A percentile compares a stretch with the other conserved stretches of the same genome.
Evolutionary conservation across 2,113 vertebrate genomes (phyloP).

Genomic region (Oxygymnocypris stewartii): DNA sequence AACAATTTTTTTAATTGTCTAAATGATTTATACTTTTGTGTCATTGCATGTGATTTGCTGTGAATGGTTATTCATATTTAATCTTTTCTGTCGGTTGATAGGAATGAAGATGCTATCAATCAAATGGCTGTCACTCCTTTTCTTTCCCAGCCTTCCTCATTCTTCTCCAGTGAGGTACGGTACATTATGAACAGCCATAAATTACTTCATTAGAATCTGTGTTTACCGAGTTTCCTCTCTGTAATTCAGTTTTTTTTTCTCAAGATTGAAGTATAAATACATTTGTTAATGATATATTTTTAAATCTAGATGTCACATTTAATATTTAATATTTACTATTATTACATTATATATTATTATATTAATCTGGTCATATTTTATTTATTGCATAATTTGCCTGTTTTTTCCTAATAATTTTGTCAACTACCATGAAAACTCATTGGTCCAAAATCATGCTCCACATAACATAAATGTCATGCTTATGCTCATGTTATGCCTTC

Average conservation of each 20-base stretch:
- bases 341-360: too few species aligned
- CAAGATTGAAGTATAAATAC: background rate
- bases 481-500: background rate
- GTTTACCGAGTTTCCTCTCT: background rate
- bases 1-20: background rate
- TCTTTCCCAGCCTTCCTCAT: slow-evolving; percentile 72
- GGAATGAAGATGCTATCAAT: slow-evolving; percentile 87
- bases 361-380: too few species aligned
- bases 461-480: background rate
- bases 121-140: slow-evolving; percentile 91
- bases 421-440: background rate
- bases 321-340: too few species aligned
- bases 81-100: slow-evolving; percentile 48
- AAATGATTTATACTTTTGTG: background rate
- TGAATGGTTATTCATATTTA: background rate
- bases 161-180: slow-evolving; percentile 79
- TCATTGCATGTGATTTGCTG: background rate
- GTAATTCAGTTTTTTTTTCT: background rate
- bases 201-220: background rate
- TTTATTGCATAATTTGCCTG: too few species aligned
- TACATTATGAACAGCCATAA: background rate
- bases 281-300: background rate
- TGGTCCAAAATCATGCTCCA: background rate
- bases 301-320: too few species aligned
- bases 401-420: background rate